Base-by-base conservation (phyloP, 2,113 vertebrate genomes). In the Danionella cerebrum region DNA sequence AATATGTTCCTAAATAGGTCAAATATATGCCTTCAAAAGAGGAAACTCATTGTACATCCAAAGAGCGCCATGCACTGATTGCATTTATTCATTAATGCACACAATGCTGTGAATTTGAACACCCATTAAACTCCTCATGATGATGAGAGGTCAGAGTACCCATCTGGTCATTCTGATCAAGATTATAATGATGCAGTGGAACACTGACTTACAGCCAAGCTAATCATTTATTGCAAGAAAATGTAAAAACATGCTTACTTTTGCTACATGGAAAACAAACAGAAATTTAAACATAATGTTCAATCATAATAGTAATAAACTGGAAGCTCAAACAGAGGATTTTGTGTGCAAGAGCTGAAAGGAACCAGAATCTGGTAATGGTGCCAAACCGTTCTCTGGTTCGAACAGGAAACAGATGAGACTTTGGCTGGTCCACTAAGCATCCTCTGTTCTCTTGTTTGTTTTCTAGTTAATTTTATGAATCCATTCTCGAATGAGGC, bases 381-480 rank as follows among this genome's bases (percentile, higher is more conserved):
- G n/a, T 42, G 55, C 41, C 58, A 24, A 48, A 31, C 29, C 29
- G 75, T 39, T 50, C 54, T 39, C 14, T 53, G 44, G 71, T 74
- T 69, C 71, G 70, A 74, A 75, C 50, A 41, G 52, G 48, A n/a
- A 51, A 24, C 42, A 75, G 70, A 82, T 77, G 54, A 80, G 79
- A 80, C 67, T 41, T 24, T 75, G 65, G 50, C 74, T 71, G 60
- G 18, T 25, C 42, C n/a, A 69, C 74, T 67, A 73, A 16, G 59
- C 69, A 67, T 76, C 44, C 53, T 36, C 68, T 64, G 45, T 73
- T 82, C 73, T 75, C 62, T 70, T 76, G 75, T 72, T 78, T 76
- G 73, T 72, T 78, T 86, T 74, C 75, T 80, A 70, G 86, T 86
- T 86, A 84, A 83, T 77, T 85, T 85, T 69, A 75, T 80, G 83